Evolutionary conservation across 1,140 invertebrate species (phyloP).

Genomic region (Matsumurasca onukii): DNA sequence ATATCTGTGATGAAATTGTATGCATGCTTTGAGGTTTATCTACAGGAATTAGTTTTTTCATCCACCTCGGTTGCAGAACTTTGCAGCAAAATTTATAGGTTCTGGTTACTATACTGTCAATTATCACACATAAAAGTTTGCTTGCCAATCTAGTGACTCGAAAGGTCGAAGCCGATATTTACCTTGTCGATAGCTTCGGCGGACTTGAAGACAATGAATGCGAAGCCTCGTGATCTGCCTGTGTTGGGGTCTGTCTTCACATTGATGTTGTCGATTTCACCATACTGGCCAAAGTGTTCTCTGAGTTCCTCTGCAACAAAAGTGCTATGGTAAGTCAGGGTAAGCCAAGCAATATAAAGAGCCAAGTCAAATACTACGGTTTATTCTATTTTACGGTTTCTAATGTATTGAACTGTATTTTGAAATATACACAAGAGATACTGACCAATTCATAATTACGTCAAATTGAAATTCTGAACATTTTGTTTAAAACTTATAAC

Average conservation of each 20-base stretch:
- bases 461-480: no score
- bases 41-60: no score
- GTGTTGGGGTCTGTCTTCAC: conserved; percentile 67
- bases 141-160: no score
- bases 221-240: conserved; percentile 65
- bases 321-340: not conserved
- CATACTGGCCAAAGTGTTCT: conserved; percentile 67
- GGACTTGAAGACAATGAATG: conserved; percentile 86
- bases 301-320: conserved; percentile 86
- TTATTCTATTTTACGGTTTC: not conserved
- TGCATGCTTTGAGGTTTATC: no score
- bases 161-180: no score
- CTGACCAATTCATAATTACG: not conserved
- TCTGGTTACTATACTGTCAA: not conserved
- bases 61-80: no score
- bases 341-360: not conserved
- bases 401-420: not conserved
- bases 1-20: no score
- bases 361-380: not conserved
- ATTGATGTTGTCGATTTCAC: conserved; percentile 62
- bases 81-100: not conserved
- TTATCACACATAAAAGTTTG: not conserved
- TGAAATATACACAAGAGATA: not conserved
- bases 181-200: conserved; percentile 90
- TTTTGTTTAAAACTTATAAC: no score